These are phyloP conservation scores for Recurvirostra avosetta DNA, from an alignment of 2,113 vertebrate species.

Conservation along the genomic window DNA sequence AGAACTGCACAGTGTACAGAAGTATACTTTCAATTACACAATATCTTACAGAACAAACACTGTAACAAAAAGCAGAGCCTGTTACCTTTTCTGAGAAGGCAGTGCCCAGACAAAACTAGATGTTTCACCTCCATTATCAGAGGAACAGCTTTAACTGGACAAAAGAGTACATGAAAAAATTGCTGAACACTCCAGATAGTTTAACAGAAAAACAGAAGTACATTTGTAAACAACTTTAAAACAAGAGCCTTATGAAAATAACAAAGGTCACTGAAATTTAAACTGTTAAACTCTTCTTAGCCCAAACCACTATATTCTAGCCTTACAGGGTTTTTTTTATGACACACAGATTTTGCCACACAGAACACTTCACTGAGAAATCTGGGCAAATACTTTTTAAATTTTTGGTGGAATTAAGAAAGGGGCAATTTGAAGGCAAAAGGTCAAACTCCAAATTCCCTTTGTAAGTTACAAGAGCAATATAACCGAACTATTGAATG, in stretches of 20 bases:
- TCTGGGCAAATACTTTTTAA: neutral
- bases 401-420: neutral
- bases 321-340: neutral
- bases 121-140: conserved; percentile 6
- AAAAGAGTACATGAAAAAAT: conserved; percentile 19
- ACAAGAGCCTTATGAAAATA: conserved; percentile 32
- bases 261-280: neutral
- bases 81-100: conserved; percentile 6
- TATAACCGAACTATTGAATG: neutral
- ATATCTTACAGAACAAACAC: conserved; percentile 63
- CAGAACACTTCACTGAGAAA: neutral
- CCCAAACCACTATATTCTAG: neutral
- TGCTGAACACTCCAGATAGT: conserved; percentile 11
- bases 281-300: conserved; percentile 29
- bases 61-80: conserved; percentile 48
- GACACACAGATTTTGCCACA: neutral
- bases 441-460: neutral
- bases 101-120: neutral
- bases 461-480: neutral
- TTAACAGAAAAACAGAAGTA: conserved; percentile 48
- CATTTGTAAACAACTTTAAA: conserved; percentile 64
- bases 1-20: conserved; percentile 66
- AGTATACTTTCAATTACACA: conserved; percentile 54
- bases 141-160: conserved; percentile 33
- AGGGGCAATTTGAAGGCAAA: neutral